phyloP scores from a whole-genome alignment of 2,113 vertebrate genomes.

The Merops nubicus region DNA sequence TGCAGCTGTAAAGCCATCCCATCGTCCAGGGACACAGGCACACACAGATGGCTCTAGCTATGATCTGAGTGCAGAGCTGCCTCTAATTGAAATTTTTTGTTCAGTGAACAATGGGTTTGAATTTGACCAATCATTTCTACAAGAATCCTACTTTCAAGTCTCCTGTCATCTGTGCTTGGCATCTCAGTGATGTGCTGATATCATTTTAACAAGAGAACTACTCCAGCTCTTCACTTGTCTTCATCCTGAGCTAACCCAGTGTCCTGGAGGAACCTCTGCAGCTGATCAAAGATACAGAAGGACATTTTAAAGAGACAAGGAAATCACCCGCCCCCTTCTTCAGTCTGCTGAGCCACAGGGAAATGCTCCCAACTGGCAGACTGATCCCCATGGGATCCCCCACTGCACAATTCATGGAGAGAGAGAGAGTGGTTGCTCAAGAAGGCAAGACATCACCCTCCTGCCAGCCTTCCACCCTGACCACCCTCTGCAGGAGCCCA shows the following conservation, averaged over 20 bases:
- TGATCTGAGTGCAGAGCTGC: neutral
- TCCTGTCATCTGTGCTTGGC: conserved; percentile 14
- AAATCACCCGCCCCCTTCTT: neutral
- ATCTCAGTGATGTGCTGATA: neutral
- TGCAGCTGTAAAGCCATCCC: neutral
- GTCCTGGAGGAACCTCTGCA: conserved; percentile 21
- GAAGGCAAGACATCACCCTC: neutral
- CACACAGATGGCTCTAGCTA: neutral
- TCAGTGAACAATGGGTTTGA: neutral
- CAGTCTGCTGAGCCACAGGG: neutral
- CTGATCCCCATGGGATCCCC: neutral
- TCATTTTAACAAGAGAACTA: conserved; percentile 5
- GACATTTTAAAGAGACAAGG: neutral
- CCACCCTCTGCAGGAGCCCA: neutral
- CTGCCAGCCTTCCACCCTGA: neutral
- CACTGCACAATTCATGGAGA: neutral
- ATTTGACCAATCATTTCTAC: conserved; percentile 32
- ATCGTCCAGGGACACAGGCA: neutral
- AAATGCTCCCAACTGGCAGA: neutral
- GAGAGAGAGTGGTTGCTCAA: neutral
- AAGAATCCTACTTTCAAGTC: conserved; percentile 30
- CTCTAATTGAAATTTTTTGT: neutral
- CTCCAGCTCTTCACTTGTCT: neutral
- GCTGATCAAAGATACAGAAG: neutral
- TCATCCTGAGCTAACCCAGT: conserved; percentile 16